Evolutionary conservation across 2,888 invertebrate species (phyloP).

Genomic region (Rotaria sp.): DNA sequence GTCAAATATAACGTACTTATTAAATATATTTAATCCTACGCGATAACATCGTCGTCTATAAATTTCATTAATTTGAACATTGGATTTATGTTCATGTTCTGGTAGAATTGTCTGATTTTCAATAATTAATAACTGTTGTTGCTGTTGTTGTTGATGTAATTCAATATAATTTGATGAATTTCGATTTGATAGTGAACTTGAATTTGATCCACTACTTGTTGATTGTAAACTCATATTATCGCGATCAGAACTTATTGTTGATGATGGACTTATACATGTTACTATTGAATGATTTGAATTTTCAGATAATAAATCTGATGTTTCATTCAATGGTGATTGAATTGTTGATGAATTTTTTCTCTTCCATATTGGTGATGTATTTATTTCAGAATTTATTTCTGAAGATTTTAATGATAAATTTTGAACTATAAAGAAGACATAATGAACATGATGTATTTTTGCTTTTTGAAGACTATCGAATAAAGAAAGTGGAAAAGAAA

Average conservation of each 20-base stretch:
- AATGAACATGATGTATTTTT: background rate
- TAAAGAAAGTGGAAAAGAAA: background rate
- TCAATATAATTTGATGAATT: background rate
- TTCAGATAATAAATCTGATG: background rate
- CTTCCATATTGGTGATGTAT: background rate
- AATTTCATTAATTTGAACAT: background rate
- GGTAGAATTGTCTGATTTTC: background rate
- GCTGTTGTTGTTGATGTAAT: background rate
- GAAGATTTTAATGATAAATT: background rate
- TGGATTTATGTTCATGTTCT: background rate
- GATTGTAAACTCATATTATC: slow-evolving; percentile 23
- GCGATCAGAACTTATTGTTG: background rate
- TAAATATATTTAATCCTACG: background rate
- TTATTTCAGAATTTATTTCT: background rate
- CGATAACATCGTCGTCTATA: background rate
- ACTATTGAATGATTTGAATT: background rate
- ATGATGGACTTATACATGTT: background rate
- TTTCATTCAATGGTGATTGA: background rate
- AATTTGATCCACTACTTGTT: background rate
- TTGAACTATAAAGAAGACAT: background rate
- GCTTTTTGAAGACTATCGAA: background rate
- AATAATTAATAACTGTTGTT: background rate
- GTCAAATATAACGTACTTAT: slow-evolving; percentile 1
- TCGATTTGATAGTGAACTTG: background rate
- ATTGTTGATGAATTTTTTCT: background rate